Evolutionary conservation across 2,113 vertebrate species (phyloP), one percentile per base, ranked within the genome.

Genomic region (Siniperca chuatsi): DNA sequence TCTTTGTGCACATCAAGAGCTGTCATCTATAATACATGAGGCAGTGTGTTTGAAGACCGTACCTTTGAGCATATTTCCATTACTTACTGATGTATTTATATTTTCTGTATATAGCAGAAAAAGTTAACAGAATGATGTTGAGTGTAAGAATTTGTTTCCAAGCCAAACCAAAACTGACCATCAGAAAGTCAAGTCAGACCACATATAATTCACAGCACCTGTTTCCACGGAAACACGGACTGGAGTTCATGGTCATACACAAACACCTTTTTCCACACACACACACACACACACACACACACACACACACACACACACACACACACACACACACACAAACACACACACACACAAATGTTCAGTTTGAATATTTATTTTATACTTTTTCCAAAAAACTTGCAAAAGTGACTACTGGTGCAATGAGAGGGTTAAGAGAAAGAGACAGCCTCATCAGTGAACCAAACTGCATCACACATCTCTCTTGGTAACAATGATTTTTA

Each of bases 141-240:
- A 76, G 1, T 23, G 44, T 16, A 21, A 52, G 1, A 40, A 25
- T 58, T 3, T 21, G 10, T 72, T 64, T 77, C 58, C 48, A 61
- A 69, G 23, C 46, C 46, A 44, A 82, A 20, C 40, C 46, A 57
- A 12, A 69, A 57, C 3, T 81, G 54, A 75, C 37, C 1, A 5
- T 71, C 74, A 65, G 66, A 83, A 74, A 81, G 73, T 85, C 37
- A 40, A 71, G 46, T 85, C 69, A 67, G 76, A 52, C 44, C 35
- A 71, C 66, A 40, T n/a, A 44, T 46, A 75, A 58, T 71, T 81
- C 76, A 82, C 50, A 83, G 67, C 55, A 65, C 8, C 70, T 67
- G 84, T 91, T 88, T 84, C 86, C 84, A 87, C 16, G 74, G 86
- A 81, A 91, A 91, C 79, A 70, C 55, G 71, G 77, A 71, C 35